Conservation (phyloP, 2,888 invertebrate species). For the Isoperla grammatica region DNA sequence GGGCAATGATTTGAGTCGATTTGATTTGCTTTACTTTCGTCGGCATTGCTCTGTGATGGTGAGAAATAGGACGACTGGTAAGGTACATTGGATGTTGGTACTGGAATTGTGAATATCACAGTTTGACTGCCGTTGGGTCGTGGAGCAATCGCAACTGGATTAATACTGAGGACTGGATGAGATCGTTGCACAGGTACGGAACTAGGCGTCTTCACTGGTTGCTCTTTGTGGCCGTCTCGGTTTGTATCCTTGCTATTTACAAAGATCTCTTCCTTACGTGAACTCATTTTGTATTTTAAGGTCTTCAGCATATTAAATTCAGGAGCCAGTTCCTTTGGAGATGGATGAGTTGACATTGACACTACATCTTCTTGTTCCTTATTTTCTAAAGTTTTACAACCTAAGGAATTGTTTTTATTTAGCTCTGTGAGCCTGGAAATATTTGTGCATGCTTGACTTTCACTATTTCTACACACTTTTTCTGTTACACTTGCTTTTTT, state of each 20-base stretch:
- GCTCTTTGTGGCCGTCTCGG: conserved; percentile 39
- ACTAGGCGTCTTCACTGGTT: not conserved
- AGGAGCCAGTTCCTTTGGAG: conserved; percentile 34
- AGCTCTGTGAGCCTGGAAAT: no score
- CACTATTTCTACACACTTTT: no score
- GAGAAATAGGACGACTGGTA: no score
- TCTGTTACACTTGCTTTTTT: no score
- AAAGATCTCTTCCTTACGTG: conserved; percentile 56
- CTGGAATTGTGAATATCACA: conserved; percentile 35
- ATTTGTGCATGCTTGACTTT: no score
- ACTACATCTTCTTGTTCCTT: not conserved
- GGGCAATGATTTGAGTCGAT: no score
- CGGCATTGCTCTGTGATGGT: no score
- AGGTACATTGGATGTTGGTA: conserved; percentile 41
- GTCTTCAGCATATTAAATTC: conserved; percentile 57
- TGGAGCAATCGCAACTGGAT: conserved; percentile 36
- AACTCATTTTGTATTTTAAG: conserved; percentile 66
- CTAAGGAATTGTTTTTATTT: no score
- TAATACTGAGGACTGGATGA: conserved; percentile 28
- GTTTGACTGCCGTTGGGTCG: conserved; percentile 25
- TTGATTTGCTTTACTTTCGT: no score
- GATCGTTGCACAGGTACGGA: conserved; percentile 9
- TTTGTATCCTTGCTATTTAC: conserved; percentile 58
- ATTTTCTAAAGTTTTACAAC: no score
- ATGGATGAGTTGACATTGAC: not conserved